Conservation (phyloP, 1,140 invertebrate genomes). For the Halictus rubicundus region DNA sequence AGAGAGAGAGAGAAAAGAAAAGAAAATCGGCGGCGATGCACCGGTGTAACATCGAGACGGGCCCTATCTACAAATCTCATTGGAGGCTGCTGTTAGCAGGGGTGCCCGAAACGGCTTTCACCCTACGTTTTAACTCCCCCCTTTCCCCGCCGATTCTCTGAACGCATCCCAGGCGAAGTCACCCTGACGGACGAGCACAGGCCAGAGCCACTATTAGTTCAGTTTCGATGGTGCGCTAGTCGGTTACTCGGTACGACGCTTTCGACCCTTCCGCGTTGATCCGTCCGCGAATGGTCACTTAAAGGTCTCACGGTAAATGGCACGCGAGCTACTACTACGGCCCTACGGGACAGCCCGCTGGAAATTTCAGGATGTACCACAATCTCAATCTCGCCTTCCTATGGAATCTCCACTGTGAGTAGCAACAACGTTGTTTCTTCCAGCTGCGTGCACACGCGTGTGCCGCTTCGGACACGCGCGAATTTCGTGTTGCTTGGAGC, state of each 20-base stretch:
- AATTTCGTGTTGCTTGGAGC: no score
- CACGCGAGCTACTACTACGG: slow-evolving; percentile 15
- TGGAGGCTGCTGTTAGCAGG: slow-evolving; percentile 28
- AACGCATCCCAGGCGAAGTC: slow-evolving; percentile 55
- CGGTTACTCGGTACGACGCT: slow-evolving; percentile 73
- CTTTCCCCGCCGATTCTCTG: slow-evolving; percentile 36
- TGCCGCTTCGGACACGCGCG: no score
- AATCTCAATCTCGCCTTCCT: slow-evolving; percentile 74
- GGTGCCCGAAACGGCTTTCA: slow-evolving; percentile 47
- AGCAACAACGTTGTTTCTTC: background rate
- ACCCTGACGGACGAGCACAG: slow-evolving; percentile 42
- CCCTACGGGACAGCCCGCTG: slow-evolving; percentile 19
- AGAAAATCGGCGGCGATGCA: background rate
- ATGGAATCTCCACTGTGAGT: slow-evolving; percentile 74
- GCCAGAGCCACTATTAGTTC: slow-evolving; percentile 69
- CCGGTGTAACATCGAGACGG: slow-evolving; percentile 3
- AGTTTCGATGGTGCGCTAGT: slow-evolving; percentile 75
- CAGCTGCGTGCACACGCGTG: background rate
- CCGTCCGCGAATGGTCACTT: slow-evolving; percentile 46
- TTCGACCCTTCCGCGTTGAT: slow-evolving; percentile 62
- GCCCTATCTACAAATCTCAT: slow-evolving; percentile 33
- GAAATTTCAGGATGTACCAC: slow-evolving; percentile 70
- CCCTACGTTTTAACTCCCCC: slow-evolving; percentile 54
- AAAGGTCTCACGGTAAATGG: background rate
- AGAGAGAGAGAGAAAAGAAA: background rate